These are phyloP conservation scores for Acipenser oxyrinchus DNA, from an alignment of 2,797 vertebrate genomes.

Conservation along the genomic window DNA sequence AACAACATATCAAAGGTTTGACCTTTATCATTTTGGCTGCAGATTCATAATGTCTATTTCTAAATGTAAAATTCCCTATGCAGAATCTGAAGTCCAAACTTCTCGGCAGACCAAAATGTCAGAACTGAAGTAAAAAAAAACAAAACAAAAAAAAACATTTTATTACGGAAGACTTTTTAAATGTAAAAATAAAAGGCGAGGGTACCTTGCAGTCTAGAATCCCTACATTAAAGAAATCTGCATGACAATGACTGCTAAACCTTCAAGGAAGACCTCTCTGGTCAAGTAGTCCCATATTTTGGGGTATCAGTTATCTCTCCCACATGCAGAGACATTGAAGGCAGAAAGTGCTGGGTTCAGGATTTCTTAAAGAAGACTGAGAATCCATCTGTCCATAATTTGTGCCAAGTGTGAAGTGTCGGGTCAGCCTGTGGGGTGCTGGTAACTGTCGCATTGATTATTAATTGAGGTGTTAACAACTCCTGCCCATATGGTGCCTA, in stretches of 20 bases:
- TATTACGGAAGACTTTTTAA: too few species aligned
- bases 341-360: conserved; percentile 23
- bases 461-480: conserved; percentile 26
- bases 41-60: conserved; percentile 22
- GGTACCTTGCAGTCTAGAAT: too few species aligned
- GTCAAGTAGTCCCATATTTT: too few species aligned
- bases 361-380: conserved; percentile 34
- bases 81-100: too few species aligned
- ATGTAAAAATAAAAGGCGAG: too few species aligned
- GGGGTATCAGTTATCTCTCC: conserved; percentile 31
- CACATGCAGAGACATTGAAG: background rate
- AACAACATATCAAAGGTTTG: conserved; percentile 27
- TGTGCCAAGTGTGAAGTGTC: too few species aligned
- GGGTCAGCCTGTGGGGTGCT: conserved; percentile 29
- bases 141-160: too few species aligned
- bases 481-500: conserved; percentile 29
- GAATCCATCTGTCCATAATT: conserved; percentile 16
- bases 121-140: too few species aligned
- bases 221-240: too few species aligned
- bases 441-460: conserved; percentile 22
- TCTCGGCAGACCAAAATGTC: too few species aligned
- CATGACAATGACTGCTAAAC: too few species aligned
- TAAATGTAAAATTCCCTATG: conserved; percentile 2
- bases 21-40: conserved; percentile 29
- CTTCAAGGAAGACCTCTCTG: too few species aligned